A percentile compares a stretch with the other conserved stretches of the same genome.
Evolutionary conservation across 2,113 vertebrate species (phyloP).

Genomic region (Hippoglossus stenolepis): DNA sequence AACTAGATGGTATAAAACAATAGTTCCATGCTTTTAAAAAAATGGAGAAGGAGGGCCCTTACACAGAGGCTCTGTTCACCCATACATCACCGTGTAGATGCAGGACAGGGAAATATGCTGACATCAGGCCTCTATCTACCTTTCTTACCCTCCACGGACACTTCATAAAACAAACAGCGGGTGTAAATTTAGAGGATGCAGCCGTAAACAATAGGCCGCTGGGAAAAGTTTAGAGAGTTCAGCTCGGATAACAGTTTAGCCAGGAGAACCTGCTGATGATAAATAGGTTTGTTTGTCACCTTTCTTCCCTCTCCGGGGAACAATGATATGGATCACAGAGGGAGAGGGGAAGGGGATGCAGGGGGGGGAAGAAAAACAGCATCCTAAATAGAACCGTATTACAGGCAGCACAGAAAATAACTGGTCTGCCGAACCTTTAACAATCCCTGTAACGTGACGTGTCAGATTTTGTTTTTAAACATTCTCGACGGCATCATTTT

Average conservation of each 20-base stretch:
- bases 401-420: constrained; percentile 49
- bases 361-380: constrained; percentile 58
- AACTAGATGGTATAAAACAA: constrained; percentile 76
- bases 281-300: constrained; percentile 82
- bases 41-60: constrained; percentile 64
- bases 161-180: constrained; percentile 82
- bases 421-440: constrained; percentile 45
- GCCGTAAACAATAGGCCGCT: constrained; percentile 80
- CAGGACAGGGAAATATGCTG: constrained; percentile 78
- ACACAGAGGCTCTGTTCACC: constrained; percentile 62
- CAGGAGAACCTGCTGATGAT: constrained; percentile 76
- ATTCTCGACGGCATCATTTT: constrained; percentile 45
- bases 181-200: constrained; percentile 81
- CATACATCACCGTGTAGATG: constrained; percentile 78
- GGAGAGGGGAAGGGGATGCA: constrained; percentile 49
- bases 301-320: constrained; percentile 76
- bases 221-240: constrained; percentile 83
- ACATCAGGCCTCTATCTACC: constrained; percentile 74
- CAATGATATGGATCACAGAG: constrained; percentile 80
- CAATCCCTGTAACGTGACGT: constrained; percentile 49
- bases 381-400: constrained; percentile 63
- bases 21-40: constrained; percentile 41
- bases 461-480: constrained; percentile 55
- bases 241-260: constrained; percentile 82
- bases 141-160: constrained; percentile 78